Percentiles rank a stretch among this genome's conserved stretches.
Evolutionary conservation across 1,140 invertebrate species (phyloP).

Genomic region (Steinernema feltiae): DNA sequence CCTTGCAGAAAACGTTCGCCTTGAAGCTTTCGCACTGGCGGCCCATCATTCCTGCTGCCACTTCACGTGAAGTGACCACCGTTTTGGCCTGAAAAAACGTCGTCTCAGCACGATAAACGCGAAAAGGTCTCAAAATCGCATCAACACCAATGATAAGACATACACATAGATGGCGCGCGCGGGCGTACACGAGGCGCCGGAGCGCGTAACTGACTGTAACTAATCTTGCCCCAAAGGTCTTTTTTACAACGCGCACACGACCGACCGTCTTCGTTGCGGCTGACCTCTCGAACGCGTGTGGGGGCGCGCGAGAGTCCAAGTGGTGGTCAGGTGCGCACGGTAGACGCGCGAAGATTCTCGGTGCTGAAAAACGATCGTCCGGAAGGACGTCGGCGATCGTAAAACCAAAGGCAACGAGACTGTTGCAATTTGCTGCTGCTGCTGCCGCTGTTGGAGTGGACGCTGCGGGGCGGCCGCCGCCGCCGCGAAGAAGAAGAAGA

Average conservation of each 20-base stretch:
- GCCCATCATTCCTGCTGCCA: background rate
- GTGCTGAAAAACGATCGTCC: background rate
- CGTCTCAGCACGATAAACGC: too few relatives aligned
- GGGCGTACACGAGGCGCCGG: too few relatives aligned
- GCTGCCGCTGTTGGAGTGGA: too few relatives aligned
- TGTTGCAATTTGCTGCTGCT: slow-evolving; percentile 5
- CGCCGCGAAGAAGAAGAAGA: too few relatives aligned
- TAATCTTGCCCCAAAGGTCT: background rate
- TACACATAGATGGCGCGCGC: too few relatives aligned
- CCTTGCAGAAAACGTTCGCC: background rate
- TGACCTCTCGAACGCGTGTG: background rate
- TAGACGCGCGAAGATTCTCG: background rate
- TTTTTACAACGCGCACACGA: background rate
- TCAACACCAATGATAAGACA: background rate
- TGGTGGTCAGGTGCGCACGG: background rate
- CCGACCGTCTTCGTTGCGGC: background rate
- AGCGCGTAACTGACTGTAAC: slow-evolving; percentile 4
- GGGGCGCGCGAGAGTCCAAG: background rate
- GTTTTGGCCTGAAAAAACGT: background rate
- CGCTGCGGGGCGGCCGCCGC: too few relatives aligned
- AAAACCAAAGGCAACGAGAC: background rate
- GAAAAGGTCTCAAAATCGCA: too few relatives aligned
- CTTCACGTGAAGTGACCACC: background rate
- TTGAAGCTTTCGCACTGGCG: background rate
- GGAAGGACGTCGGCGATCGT: background rate